Conservation (phyloP, 2,797 vertebrate genomes). For the Corythornis leucogaster region DNA sequence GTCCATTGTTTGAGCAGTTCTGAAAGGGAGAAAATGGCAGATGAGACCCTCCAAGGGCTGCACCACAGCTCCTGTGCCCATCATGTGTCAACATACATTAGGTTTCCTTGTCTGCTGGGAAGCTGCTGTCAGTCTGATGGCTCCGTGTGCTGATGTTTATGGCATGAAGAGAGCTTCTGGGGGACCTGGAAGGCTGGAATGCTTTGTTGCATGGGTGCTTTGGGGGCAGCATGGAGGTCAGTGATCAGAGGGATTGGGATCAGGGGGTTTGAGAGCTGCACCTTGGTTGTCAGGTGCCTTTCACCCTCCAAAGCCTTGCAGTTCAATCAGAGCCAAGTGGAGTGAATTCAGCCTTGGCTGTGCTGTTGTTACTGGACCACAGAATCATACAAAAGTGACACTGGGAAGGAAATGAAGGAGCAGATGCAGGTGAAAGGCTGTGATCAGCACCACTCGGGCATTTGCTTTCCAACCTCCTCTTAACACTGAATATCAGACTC, state of each 20-base stretch:
- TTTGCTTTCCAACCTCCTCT: neutral
- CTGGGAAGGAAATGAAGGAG: neutral
- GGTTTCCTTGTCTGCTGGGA: constrained; percentile 7
- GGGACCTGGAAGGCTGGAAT: neutral
- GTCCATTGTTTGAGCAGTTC: neutral
- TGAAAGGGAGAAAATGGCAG: constrained; percentile 13
- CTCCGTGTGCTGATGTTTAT: neutral
- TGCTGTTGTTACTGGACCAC: neutral
- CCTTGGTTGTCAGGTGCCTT: neutral
- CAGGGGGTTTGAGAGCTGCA: neutral
- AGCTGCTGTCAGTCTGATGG: constrained; percentile 16
- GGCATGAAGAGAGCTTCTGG: neutral
- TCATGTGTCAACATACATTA: constrained; percentile 11
- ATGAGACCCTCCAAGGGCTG: neutral
- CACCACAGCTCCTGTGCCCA: neutral
- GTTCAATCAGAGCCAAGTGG: neutral
- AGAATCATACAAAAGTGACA: neutral
- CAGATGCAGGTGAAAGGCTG: neutral
- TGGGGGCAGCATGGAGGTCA: neutral
- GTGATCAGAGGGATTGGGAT: neutral
- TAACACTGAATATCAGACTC: neutral
- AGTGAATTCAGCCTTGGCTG: neutral
- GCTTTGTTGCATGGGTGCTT: neutral
- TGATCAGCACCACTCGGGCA: neutral
- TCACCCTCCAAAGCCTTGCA: neutral